Evolutionary conservation across 2,888 invertebrate genomes (phyloP), one percentile per base, ranked within the genome.

Genomic region (Pyrrhosoma nymphula): DNA sequence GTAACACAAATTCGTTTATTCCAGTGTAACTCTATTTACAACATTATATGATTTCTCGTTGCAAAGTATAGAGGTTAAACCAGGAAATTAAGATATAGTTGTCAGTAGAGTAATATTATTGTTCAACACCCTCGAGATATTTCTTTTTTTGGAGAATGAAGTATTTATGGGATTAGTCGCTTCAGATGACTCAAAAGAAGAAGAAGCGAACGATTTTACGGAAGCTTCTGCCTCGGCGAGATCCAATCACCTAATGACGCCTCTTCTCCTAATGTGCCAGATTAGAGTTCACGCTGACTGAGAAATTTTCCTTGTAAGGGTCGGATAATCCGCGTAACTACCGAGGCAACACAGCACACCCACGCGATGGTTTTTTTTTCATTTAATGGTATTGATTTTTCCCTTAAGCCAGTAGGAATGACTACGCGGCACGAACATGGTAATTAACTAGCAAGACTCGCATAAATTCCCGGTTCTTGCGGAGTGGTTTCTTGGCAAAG

Each of bases 401-500:
- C 82, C 69, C 30, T 82, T 12, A 35, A 82, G 82, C 12, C 16
- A 16, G 69, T 20, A 69, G n/a, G 82, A 16, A 35, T 30, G 82
- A 82, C 69, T n/a, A n/a, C 30, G 82, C 12, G 82, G 18, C 30
- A 82, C 35, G 35, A 82, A 18, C 82, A 14, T 35, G 35, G 82
- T 82, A 35, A 82, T 82, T 82, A 82, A 35, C 30, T 35, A 35
- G 30, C 69, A 69, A 69, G 69, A 69, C 10, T 69, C 69, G 69
- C 82, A 82, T 82, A 82, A 82, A 82, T 82, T 35, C 2, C 30
- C 14, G 35, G 82, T 82, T 82, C 82, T 82, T 82, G 82, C 30
- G 82, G 35, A 82, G 82, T 82, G 82, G 82, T 82, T 82, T 35
- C 30, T 82, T 82, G 82, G 82, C 82, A 35, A 26, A 82, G 82